phyloP scores from a whole-genome alignment of 35 echinoderm and acorn worm genomes.

The Lytechinus variegatus region DNA sequence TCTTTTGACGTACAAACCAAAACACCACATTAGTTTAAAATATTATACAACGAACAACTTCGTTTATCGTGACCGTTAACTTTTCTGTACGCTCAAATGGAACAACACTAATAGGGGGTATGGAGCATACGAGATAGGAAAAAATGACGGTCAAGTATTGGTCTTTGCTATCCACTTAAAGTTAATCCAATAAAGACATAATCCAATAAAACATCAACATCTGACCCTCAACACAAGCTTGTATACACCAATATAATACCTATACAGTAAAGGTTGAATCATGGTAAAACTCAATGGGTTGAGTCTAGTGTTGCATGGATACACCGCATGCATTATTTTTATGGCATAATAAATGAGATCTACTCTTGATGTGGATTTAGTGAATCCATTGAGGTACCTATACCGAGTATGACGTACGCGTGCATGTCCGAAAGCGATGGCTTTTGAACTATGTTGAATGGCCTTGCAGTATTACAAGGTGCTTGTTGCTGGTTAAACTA shows the following conservation, averaged over 20 bases:
- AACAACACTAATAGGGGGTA: no score
- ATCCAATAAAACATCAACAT: background rate
- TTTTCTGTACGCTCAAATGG: no score
- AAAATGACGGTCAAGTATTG: background rate
- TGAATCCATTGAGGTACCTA: background rate
- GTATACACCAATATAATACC: background rate
- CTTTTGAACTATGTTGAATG: background rate
- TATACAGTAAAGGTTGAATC: background rate
- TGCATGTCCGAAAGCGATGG: background rate
- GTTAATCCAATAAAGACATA: background rate
- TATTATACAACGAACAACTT: no score
- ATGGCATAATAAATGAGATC: conserved; percentile 10
- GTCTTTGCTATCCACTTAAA: background rate
- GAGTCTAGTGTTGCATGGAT: background rate
- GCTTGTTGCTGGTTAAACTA: background rate
- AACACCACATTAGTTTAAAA: no score
- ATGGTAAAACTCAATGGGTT: no score
- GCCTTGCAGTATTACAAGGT: background rate
- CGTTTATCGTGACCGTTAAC: no score
- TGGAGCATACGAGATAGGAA: no score
- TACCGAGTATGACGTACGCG: background rate
- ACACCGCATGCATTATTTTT: background rate
- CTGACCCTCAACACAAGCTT: background rate
- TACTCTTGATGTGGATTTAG: background rate
- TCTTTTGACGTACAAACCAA: no score